Percentiles rank a stretch among this genome's conserved stretches.
phyloP scores from a whole-genome alignment of 2,797 vertebrate genomes.

The Numenius phaeopus region DNA sequence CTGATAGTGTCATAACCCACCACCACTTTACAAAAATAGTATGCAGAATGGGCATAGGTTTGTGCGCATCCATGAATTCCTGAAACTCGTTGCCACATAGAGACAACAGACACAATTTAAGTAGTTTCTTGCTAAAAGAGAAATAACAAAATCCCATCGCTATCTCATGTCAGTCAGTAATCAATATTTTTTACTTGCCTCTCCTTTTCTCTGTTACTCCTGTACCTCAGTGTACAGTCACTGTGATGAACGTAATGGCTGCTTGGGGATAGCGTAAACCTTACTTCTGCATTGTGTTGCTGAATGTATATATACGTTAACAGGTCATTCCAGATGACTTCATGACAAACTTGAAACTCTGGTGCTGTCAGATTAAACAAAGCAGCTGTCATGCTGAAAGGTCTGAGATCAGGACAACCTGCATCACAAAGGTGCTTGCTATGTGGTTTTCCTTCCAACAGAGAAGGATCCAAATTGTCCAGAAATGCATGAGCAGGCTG shows the following conservation, averaged over 20 bases:
- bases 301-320: not conserved
- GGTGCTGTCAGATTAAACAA: not conserved
- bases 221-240: not conserved
- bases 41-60: not conserved
- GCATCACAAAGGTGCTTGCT: not conserved
- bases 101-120: not conserved
- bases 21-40: not conserved
- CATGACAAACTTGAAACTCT: not conserved
- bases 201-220: not conserved
- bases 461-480: not conserved
- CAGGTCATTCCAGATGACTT: not conserved
- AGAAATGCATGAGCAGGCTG: not conserved
- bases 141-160: conserved; percentile 23
- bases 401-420: not conserved
- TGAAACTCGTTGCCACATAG: not conserved
- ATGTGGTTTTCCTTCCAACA: not conserved
- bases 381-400: not conserved
- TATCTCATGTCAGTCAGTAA: not conserved
- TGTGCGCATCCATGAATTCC: not conserved
- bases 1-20: not conserved
- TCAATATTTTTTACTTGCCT: not conserved
- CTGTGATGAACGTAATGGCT: not conserved
- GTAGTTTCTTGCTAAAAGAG: not conserved
- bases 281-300: not conserved
- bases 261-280: not conserved